phyloP scores from a whole-genome alignment of 2,113 vertebrate species.

The Podarcis muralis region DNA sequence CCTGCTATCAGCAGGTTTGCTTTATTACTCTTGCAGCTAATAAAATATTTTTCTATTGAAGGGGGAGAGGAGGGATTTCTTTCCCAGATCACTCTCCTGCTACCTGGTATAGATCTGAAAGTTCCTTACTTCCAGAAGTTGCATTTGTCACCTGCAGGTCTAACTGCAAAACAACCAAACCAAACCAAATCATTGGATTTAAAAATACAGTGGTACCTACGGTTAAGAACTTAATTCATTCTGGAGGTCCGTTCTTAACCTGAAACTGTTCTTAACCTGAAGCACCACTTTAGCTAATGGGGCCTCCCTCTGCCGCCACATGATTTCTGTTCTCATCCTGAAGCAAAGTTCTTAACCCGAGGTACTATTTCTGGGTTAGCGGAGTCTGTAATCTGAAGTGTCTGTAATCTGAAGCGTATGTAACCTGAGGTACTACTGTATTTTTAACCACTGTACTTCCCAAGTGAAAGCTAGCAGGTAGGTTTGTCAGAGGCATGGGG shows the following conservation, averaged over 20 bases:
- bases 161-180: background rate
- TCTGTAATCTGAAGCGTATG: too few species aligned
- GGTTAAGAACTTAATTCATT: too few species aligned
- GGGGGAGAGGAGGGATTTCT: background rate
- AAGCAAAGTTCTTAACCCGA: too few species aligned
- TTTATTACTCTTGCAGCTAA: background rate
- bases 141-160: background rate
- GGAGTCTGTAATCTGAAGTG: too few species aligned
- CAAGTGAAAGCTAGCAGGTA: slow-evolving; percentile 5
- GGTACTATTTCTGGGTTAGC: too few species aligned
- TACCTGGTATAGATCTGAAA: background rate
- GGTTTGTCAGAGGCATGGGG: too few species aligned
- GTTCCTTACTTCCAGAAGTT: slow-evolving; percentile 10
- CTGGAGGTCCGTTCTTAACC: too few species aligned
- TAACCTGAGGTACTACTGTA: too few species aligned
- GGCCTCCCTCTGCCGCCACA: too few species aligned
- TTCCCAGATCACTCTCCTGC: background rate
- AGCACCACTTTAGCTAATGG: too few species aligned
- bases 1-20: background rate
- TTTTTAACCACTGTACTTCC: background rate
- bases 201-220: background rate
- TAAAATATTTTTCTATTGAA: background rate
- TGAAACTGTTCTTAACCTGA: too few species aligned
- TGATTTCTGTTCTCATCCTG: too few species aligned
- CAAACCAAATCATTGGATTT: background rate